Percentiles rank a stretch among this genome's conserved stretches.
These are phyloP conservation scores for Epizoanthus illoricatus DNA, from an alignment of 92 coral and sea anemone species.

Conservation along the genomic window DNA sequence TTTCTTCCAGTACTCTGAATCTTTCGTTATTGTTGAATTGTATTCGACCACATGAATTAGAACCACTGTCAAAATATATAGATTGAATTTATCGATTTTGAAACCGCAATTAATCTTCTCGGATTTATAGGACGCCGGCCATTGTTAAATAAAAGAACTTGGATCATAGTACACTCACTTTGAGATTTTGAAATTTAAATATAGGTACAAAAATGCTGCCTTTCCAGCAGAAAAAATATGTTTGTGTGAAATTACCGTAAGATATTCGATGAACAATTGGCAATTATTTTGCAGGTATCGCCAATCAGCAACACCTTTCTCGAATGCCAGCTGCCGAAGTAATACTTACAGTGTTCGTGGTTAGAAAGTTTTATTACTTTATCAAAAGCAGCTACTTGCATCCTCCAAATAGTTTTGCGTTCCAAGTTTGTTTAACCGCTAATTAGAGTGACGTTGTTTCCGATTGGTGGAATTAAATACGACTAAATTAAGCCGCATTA, in stretches of 20 bases:
- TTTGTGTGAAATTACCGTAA: neutral
- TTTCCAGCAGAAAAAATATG: neutral
- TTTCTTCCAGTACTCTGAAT: neutral
- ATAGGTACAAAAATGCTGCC: neutral
- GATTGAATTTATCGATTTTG: neutral
- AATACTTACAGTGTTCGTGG: neutral
- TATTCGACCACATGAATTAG: neutral
- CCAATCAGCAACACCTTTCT: neutral
- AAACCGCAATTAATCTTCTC: neutral
- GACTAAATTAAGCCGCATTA: neutral
- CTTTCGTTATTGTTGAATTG: neutral
- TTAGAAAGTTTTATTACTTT: neutral
- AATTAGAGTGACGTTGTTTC: neutral
- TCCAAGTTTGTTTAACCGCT: slow-evolving; percentile 28
- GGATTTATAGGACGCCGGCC: neutral
- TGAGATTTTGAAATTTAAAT: neutral
- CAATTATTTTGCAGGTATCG: neutral
- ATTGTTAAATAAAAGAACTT: neutral
- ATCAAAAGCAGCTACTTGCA: slow-evolving; percentile 7
- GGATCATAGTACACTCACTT: neutral
- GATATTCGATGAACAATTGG: neutral
- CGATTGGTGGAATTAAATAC: slow-evolving; percentile 13
- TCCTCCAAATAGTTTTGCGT: neutral
- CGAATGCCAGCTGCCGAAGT: neutral
- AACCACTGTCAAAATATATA: neutral